Conservation (phyloP, 2,797 vertebrate species). For the Pangasius sanitwongsei region DNA sequence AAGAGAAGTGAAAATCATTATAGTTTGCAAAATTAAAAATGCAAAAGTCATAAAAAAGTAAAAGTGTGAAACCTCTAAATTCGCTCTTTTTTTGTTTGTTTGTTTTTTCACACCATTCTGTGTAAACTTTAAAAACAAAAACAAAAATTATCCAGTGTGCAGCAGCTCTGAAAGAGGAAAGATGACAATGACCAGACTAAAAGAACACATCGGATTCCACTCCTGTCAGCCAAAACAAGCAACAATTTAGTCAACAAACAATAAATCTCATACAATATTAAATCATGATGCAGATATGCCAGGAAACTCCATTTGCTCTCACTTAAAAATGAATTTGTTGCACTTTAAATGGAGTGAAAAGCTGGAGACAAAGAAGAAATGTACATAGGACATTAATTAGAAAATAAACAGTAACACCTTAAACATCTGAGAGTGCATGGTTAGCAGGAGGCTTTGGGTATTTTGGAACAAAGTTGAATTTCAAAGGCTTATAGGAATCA, state of each 20-base stretch:
- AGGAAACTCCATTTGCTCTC: neutral
- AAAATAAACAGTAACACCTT: constrained; percentile 3
- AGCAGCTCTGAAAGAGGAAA: neutral
- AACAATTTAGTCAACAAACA: neutral
- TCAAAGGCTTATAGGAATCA: constrained; percentile 49
- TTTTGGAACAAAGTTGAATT: constrained; percentile 40
- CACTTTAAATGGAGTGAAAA: neutral
- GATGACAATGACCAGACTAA: neutral
- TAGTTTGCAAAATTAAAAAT: neutral
- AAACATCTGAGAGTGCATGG: constrained; percentile 28
- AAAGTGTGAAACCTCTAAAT: too few relatives aligned
- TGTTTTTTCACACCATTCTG: neutral
- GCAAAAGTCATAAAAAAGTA: neutral
- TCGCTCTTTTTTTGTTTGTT: too few relatives aligned
- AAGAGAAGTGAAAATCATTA: too few relatives aligned
- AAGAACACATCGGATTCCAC: neutral
- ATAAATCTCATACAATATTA: neutral
- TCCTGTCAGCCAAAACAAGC: neutral
- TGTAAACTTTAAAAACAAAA: neutral
- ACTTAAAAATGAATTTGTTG: neutral
- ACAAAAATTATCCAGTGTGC: neutral
- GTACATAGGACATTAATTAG: neutral
- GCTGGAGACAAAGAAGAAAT: neutral
- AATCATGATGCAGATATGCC: neutral
- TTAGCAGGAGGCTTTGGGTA: constrained; percentile 28